Percentiles rank a stretch among this genome's conserved stretches.
These are phyloP conservation scores for Platycheirus rosarum DNA, from an alignment of 2,888 invertebrate genomes.

Conservation along the genomic window DNA sequence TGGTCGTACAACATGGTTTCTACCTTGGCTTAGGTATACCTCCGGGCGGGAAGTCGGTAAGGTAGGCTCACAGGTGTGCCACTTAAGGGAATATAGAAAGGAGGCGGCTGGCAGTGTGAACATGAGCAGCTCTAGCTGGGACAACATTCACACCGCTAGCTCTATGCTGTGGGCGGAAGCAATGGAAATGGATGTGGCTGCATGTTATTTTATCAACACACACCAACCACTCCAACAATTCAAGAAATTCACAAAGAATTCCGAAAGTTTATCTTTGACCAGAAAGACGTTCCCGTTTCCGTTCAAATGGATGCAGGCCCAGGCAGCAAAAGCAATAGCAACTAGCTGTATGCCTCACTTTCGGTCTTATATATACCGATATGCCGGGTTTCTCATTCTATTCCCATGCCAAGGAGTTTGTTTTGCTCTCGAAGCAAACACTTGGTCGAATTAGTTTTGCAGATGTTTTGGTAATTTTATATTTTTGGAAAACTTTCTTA, in stretches of 20 bases:
- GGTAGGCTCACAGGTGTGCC: constrained; percentile 61
- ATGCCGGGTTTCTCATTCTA: background rate
- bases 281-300: constrained; percentile 59
- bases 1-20: constrained; percentile 58
- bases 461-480: constrained; percentile 50
- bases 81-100: background rate
- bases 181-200: constrained; percentile 49
- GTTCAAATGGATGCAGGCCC: background rate
- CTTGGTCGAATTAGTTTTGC: constrained; percentile 66
- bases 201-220: constrained; percentile 67
- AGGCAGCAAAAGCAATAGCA: constrained; percentile 4
- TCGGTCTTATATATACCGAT: background rate
- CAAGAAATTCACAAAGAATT: constrained; percentile 71
- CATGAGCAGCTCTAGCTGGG: background rate
- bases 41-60: background rate
- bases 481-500: constrained; percentile 37
- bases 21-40: constrained; percentile 13
- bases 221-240: constrained; percentile 65
- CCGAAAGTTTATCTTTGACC: constrained; percentile 71
- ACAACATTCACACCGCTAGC: constrained; percentile 31
- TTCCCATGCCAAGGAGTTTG: constrained; percentile 13
- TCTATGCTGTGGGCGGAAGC: constrained; percentile 10
- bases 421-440: constrained; percentile 48
- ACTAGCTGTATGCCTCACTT: constrained; percentile 4
- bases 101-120: background rate